Evolutionary conservation across 2,888 invertebrate genomes (phyloP), one percentile per base, ranked within the genome.

Genomic region (Ephialtes manifestator): DNA sequence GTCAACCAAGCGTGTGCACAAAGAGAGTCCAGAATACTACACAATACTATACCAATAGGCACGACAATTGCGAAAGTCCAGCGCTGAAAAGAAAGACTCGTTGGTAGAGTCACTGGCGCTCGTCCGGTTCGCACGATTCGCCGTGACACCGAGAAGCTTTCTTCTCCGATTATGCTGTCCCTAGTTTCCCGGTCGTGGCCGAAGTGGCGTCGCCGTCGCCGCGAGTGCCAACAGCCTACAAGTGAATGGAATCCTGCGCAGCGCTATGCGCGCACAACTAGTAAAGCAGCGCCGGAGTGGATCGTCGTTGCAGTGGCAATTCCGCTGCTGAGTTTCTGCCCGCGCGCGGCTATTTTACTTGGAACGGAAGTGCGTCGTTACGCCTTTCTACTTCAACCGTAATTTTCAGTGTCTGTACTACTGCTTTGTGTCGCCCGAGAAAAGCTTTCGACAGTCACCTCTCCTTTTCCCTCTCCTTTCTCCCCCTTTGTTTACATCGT

Each of bases 301-400:
- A 48, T 63, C 51, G 63, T 31, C 48, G 31, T 48, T 0, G 60
- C 63, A 48, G 60, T 10, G 39, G 39, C 60, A 60, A 74, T 71
- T 71, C 35, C 76, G 35, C 43, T 77, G 76, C 76, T 39, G 10
- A 39, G 35, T 71, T 71, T 67, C 39, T 77, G 65, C 24, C 60
- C 18, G 24, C n/a, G 71, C 63, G 35, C n/a, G 13, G 20, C 63
- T 24, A 67, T 65, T 65, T 55, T 43, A 63, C 28, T 15, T 65
- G 58, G 35, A 78, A 74, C 82, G 82, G 82, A 83, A 83, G 82
- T 77, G 58, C 82, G 51, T 72, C 82, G 82, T 78, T 83, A 83
- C 77, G 77, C 77, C 82, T 83, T 83, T 83, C 82, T 74, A 78
- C 77, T 68, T 31, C 63, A 83, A 78, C 77, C 78, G 58, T 78